phyloP scores from a whole-genome alignment of 2,113 vertebrate species.

The Philantomba maxwellii region DNA sequence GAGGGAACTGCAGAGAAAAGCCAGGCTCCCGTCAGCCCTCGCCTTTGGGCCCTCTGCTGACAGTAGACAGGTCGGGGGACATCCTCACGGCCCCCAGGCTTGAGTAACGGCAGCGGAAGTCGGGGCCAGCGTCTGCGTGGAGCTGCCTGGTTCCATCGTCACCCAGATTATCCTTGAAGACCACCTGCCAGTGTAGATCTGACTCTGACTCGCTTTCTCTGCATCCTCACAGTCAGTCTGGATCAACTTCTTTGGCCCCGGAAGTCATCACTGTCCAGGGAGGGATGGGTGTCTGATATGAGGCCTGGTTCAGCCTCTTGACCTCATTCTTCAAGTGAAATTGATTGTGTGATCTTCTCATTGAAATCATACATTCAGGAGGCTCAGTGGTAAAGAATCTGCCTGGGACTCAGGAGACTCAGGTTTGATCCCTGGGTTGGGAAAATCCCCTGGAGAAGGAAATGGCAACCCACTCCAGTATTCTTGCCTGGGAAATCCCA shows the following conservation, averaged over 20 bases:
- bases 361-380: not conserved
- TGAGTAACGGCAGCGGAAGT: not conserved
- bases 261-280: not conserved
- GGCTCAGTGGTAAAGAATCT: not conserved
- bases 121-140: too few species aligned
- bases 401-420: not conserved
- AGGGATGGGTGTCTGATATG: too few species aligned
- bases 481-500: not conserved
- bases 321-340: not conserved
- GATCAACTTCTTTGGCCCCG: not conserved
- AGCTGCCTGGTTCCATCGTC: not conserved
- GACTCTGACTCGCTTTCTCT: not conserved
- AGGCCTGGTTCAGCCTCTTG: not conserved
- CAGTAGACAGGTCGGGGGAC: not conserved
- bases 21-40: not conserved
- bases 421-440: not conserved
- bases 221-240: not conserved
- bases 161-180: not conserved
- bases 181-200: not conserved
- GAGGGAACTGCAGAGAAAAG: not conserved
- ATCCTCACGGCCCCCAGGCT: not conserved
- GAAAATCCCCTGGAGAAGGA: not conserved
- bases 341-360: not conserved
- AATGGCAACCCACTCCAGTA: not conserved
- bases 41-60: fast-evolving